Evolutionary conservation across 1,140 invertebrate species (phyloP).

Genomic region (Drosophila parabipectinata): DNA sequence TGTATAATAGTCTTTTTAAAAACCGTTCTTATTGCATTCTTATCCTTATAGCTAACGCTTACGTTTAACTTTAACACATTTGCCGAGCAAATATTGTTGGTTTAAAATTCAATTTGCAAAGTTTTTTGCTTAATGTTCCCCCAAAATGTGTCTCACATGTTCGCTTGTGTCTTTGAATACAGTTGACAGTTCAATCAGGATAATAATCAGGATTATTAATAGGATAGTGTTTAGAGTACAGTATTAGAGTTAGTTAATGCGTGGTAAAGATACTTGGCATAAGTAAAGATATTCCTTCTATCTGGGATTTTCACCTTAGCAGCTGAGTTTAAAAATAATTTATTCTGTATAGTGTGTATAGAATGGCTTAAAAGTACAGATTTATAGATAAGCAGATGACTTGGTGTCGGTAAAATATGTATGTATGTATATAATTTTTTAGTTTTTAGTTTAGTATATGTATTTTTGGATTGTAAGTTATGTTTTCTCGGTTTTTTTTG

Average conservation of each 20-base stretch:
- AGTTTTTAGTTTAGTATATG: constrained; percentile 25
- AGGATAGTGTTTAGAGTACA: constrained; percentile 52
- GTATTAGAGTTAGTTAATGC: constrained; percentile 56
- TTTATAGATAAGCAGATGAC: constrained; percentile 47
- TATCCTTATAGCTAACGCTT: constrained; percentile 32
- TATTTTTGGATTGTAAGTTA: constrained; percentile 40
- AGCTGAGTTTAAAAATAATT: constrained; percentile 62
- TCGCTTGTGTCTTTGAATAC: constrained; percentile 60
- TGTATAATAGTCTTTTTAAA: constrained; percentile 80
- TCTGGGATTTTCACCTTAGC: constrained; percentile 59
- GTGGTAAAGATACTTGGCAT: constrained; percentile 53
- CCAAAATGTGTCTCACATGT: constrained; percentile 81
- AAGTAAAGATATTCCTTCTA: constrained; percentile 54
- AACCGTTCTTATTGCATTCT: constrained; percentile 75
- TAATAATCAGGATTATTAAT: constrained; percentile 21
- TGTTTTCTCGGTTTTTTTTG: constrained; percentile 12
- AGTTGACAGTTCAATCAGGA: constrained; percentile 43
- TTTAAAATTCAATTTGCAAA: constrained; percentile 81
- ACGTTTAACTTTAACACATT: constrained; percentile 60
- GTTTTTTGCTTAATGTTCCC: constrained; percentile 74
- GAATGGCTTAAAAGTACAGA: constrained; percentile 51
- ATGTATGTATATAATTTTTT: constrained; percentile 21
- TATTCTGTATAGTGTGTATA: constrained; percentile 40
- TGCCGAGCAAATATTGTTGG: constrained; percentile 71
- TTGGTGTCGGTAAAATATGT: constrained; percentile 64